Evolutionary conservation across 2,113 vertebrate genomes (phyloP).

Genomic region (Alouatta palliata): DNA sequence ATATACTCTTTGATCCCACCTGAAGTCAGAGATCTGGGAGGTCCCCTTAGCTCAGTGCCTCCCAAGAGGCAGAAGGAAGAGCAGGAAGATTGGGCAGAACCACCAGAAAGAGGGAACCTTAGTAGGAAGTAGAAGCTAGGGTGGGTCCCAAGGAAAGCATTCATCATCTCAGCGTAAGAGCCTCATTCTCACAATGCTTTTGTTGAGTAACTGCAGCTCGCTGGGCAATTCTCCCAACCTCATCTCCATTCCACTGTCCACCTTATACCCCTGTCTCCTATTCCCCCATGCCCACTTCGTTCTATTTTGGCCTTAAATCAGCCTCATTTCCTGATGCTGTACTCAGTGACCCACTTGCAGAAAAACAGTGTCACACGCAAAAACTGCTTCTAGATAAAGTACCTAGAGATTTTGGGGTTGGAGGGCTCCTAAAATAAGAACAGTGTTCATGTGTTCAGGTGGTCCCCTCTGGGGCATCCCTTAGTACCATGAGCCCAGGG

Average conservation of each 20-base stretch:
- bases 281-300: neutral
- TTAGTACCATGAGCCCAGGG: neutral
- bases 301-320: conserved; percentile 66
- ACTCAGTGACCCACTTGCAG: conserved; percentile 66
- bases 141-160: neutral
- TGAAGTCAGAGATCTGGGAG: neutral
- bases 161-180: neutral
- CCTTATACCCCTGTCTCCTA: neutral
- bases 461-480: neutral
- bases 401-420: neutral
- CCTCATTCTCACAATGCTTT: neutral
- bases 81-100: neutral
- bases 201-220: conserved; percentile 5
- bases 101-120: neutral
- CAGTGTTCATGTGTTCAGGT: neutral
- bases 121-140: neutral
- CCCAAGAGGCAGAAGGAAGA: neutral
- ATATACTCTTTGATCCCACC: neutral
- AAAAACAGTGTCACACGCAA: conserved; percentile 56
- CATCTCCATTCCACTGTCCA: neutral
- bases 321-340: conserved; percentile 63
- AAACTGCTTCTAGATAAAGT: conserved; percentile 56
- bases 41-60: neutral
- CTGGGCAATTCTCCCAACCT: neutral
- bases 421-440: conserved; percentile 19